Base-by-base conservation (phyloP, 2,888 invertebrate species). In the Apocheima hispidaria region DNA sequence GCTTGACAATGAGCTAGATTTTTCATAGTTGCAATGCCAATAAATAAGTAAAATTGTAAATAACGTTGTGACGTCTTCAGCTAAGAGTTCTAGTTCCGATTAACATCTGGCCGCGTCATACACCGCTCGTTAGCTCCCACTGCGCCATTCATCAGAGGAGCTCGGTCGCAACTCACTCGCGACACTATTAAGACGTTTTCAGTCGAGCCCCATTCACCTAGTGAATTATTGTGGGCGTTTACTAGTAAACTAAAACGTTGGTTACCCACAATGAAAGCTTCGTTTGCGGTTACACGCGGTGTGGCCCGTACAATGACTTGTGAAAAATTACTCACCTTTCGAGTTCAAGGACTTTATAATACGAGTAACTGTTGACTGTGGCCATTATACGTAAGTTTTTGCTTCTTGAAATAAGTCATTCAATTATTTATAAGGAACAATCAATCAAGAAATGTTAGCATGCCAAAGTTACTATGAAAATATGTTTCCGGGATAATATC, bases 181-280 rank as follows among this genome's bases (percentile, higher is more conserved):
- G 75, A 79, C 72, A 70, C 75, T 79, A 85, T 83, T 82, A 82
- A 85, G 82, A 82, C 76, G 74, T 83, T 83, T 83, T 79, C 81
- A 81, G 74, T 74, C 68, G 69, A 63, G 66, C 64, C 69, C 72
- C 72, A 84, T 87, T 88, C 86, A 86, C 57, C 62, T 58, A 65
- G 61, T 83, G 81, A 87, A 74, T 79, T 84, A 86, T 83, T 69
- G 82, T 76, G 76, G 85, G 84, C 84, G 80, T 84, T 72, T 77
- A 64, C 76, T 79, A 76, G 79, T 81, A 70, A 75, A 76, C 74
- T 77, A 71, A n/a, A 80, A 78, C 63, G 72, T 63, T 74, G 76
- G 74, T 74, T 71, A 68, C 72, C 75, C 76, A 74, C 79, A 77
- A 74, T 70, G 69, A 69, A 65, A 63, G 65, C 60, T 68, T 69